These are phyloP conservation scores for Acrobasis consociella DNA, from an alignment of 2,888 invertebrate species.

Conservation along the genomic window DNA sequence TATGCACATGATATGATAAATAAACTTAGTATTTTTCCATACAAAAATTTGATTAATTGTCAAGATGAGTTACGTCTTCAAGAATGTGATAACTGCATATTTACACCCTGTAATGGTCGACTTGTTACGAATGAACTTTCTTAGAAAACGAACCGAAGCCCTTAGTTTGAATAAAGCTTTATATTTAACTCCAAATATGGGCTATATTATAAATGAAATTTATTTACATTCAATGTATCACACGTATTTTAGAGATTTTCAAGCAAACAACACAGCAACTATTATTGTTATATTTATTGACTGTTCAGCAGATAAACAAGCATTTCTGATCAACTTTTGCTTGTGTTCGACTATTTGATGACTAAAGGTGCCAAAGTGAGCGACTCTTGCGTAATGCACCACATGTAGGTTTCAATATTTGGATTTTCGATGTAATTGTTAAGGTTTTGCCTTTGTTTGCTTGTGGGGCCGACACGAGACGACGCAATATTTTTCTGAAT, in stretches of 20 bases:
- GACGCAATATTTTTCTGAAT: background rate
- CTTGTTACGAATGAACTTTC: no score
- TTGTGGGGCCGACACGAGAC: slow-evolving; percentile 8
- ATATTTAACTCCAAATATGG: slow-evolving; percentile 24
- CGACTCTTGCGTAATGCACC: background rate
- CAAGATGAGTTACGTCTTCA: no score
- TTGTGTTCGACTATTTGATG: background rate
- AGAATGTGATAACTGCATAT: no score
- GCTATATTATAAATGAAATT: slow-evolving; percentile 3
- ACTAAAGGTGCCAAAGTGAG: slow-evolving; percentile 17
- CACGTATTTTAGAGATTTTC: slow-evolving; percentile 4
- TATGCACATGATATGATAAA: no score
- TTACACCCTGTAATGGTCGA: no score
- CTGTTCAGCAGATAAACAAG: slow-evolving; percentile 19
- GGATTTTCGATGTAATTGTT: background rate
- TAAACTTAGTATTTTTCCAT: no score
- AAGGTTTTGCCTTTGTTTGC: background rate
- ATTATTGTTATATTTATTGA: slow-evolving; percentile 6
- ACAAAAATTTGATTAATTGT: no score
- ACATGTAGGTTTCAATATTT: background rate
- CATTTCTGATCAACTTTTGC: slow-evolving; percentile 23
- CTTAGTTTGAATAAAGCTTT: background rate
- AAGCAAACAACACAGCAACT: background rate
- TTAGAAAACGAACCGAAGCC: background rate
- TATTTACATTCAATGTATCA: slow-evolving; percentile 1